A percentile compares a stretch with the other conserved stretches of the same genome.
Evolutionary conservation across 2,888 invertebrate species (phyloP).

Genomic region (Acrobeloides nanus): DNA sequence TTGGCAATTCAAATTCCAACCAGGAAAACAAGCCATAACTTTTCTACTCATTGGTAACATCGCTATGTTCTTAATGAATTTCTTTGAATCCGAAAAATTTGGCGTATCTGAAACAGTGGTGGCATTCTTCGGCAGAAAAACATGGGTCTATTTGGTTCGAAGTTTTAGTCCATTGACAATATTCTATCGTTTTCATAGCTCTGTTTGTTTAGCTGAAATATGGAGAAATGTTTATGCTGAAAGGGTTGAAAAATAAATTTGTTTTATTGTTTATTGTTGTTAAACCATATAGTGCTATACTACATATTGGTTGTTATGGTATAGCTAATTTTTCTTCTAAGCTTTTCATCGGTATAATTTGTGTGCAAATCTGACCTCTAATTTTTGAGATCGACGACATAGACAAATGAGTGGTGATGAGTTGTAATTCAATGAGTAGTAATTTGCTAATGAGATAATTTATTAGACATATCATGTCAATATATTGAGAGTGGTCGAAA

Average conservation of each 20-base stretch:
- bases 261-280: no score
- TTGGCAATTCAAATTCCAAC: slow-evolving; percentile 32
- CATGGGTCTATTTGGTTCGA: slow-evolving; percentile 65
- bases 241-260: background rate
- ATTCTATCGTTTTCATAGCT: slow-evolving; percentile 63
- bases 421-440: no score
- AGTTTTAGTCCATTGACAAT: slow-evolving; percentile 63
- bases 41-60: slow-evolving; percentile 58
- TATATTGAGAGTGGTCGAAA: no score
- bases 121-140: slow-evolving; percentile 63
- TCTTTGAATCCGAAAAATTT: slow-evolving; percentile 64
- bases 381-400: no score
- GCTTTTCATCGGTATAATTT: no score
- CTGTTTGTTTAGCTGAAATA: slow-evolving; percentile 60
- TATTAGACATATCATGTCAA: no score
- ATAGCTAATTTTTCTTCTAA: no score
- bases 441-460: no score
- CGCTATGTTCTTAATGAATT: slow-evolving; percentile 65
- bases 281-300: no score
- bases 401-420: no score
- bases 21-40: slow-evolving; percentile 47
- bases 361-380: no score
- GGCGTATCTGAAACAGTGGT: slow-evolving; percentile 55
- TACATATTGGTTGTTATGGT: no score
- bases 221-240: slow-evolving; percentile 55